phyloP scores from a whole-genome alignment of 2,113 vertebrate species.

The Coptodon bakossiorum region DNA sequence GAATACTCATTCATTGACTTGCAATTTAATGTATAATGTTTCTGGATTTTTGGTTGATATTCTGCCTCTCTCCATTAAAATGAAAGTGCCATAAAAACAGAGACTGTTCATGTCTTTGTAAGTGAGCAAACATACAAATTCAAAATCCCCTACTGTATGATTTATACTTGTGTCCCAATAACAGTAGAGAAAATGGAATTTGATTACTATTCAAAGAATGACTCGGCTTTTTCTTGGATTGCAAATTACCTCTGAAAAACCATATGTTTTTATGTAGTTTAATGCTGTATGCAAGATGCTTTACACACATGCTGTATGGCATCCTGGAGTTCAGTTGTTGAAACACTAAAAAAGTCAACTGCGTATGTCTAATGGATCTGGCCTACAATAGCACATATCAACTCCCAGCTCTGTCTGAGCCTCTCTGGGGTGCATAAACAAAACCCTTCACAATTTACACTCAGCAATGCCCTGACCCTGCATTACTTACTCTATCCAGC shows the following conservation, averaged over 20 bases:
- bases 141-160: background rate
- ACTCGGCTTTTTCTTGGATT: background rate
- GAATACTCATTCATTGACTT: rapidly evolving
- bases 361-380: background rate
- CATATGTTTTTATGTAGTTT: background rate
- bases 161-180: background rate
- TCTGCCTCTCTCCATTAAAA: background rate
- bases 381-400: background rate
- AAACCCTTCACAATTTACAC: slow-evolving; percentile 13
- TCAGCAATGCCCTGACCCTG: slow-evolving; percentile 16
- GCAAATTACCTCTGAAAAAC: background rate
- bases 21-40: background rate
- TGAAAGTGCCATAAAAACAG: background rate
- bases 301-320: background rate
- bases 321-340: background rate
- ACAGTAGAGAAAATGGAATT: background rate
- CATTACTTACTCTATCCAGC: slow-evolving; percentile 17
- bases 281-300: rapidly evolving
- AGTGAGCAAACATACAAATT: rapidly evolving
- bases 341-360: background rate
- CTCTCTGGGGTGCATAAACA: slow-evolving; percentile 1
- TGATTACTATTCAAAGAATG: rapidly evolving
- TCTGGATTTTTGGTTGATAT: background rate
- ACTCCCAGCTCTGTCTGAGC: background rate
- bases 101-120: rapidly evolving